Conservation (phyloP, 2,888 invertebrate species). For the Drosophila siamana region DNA sequence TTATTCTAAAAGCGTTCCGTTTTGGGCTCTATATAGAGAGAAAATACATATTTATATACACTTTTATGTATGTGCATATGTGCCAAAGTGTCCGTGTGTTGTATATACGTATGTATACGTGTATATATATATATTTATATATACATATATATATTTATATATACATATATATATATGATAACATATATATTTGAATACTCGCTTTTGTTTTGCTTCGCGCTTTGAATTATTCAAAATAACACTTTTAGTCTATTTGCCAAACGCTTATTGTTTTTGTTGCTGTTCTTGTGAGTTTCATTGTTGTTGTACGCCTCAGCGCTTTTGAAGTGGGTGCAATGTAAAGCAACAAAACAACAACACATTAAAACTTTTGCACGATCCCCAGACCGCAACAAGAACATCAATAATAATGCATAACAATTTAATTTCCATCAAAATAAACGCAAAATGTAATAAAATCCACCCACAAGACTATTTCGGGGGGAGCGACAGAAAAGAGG, state of each 20-base stretch:
- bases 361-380: constrained; percentile 65
- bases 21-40: constrained; percentile 69
- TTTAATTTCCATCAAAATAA: constrained; percentile 72
- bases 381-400: constrained; percentile 61
- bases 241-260: constrained; percentile 70
- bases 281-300: constrained; percentile 28
- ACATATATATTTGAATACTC: constrained; percentile 52
- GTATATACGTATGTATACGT: constrained; percentile 21
- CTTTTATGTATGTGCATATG: constrained; percentile 16
- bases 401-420: constrained; percentile 63
- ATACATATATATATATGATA: neutral
- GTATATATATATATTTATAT: constrained; percentile 16
- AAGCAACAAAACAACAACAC: constrained; percentile 43
- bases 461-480: constrained; percentile 33
- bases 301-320: constrained; percentile 68
- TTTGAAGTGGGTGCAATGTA: constrained; percentile 75
- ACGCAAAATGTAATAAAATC: constrained; percentile 48
- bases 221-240: constrained; percentile 79
- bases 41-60: constrained; percentile 47
- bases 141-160: too few relatives aligned
- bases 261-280: constrained; percentile 29
- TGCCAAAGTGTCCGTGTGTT: constrained; percentile 11
- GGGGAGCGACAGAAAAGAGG: neutral
- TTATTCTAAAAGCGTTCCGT: constrained; percentile 81
- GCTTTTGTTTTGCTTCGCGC: constrained; percentile 51